Base-by-base conservation (phyloP, 1,140 invertebrate species). In the Melipona quadrifasciata region DNA sequence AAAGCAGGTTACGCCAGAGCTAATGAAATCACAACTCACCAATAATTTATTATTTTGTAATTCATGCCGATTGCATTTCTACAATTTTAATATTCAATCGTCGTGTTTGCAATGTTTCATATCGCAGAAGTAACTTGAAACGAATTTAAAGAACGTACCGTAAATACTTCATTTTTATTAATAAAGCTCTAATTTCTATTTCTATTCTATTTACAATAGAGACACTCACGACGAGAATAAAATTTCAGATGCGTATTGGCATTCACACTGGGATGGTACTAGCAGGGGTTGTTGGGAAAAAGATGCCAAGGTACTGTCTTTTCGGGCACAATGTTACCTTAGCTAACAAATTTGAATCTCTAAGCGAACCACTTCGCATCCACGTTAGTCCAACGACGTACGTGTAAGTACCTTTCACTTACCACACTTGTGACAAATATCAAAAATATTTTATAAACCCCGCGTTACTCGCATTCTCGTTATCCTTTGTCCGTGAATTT, bases 281-380 rank as follows among this genome's bases (percentile, higher is more conserved):
- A 39, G 98, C 98, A 27, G 98, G 98, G 1, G 97, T 98, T 1
- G 98, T 98, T n/a, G 98, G 98, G 1, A 97, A 98, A 81, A 98
- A 97, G 87, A 98, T 98, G 97, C 97, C 98, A 17, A 96, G 98
- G 89, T 99, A 98, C 90, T 99, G 98, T 91, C 96, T 99, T 31
- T 98, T 98, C 90, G 98, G 98, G 1, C 97, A 98, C 93, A 98
- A 99, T 91, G 98, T 99, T 19, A 99, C 98, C 2, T 95, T 99
- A 70, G 98, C 98, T 39, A 99, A 99, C 94, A 99, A 98, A 95
- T 99, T 99, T 91, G 98, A 99, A 94, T 99, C 98, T 0, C 96
- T 97, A 57, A 99, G 98, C 80, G 98, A 98, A 94, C 97, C 98
- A 0, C 95, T 98, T 76, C 96, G 96, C 93, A 97, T 99, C 90